These are phyloP conservation scores for Glandiceps talaboti DNA, from an alignment of 53 echinoderm and acorn worm genomes.

Conservation along the genomic window DNA sequence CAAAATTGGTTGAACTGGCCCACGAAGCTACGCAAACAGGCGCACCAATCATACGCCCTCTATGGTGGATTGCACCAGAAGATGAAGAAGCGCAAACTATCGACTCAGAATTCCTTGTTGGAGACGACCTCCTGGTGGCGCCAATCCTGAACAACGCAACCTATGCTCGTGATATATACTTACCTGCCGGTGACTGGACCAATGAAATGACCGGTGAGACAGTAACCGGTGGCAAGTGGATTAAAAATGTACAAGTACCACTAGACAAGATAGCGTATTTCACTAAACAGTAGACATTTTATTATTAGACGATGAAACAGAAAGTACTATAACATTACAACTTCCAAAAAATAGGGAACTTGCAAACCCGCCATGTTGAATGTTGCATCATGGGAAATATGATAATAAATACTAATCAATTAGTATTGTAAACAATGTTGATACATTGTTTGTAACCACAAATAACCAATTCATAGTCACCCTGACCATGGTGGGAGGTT, in stretches of 20 bases:
- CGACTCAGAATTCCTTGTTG: slow-evolving; percentile 74
- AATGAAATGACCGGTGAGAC: slow-evolving; percentile 20
- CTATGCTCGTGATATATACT: slow-evolving; percentile 52
- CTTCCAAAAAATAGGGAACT: no score
- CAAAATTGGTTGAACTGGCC: slow-evolving; percentile 45
- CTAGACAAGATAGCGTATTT: slow-evolving; percentile 53
- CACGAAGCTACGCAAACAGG: slow-evolving; percentile 35
- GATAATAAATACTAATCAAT: no score
- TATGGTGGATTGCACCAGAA: slow-evolving; percentile 85
- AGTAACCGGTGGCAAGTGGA: slow-evolving; percentile 43
- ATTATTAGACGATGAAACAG: no score
- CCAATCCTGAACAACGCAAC: slow-evolving; percentile 54
- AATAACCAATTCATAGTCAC: no score
- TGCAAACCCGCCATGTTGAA: no score
- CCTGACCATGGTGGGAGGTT: no score
- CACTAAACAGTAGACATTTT: slow-evolving; percentile 10
- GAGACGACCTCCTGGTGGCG: slow-evolving; percentile 70
- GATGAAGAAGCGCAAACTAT: slow-evolving; percentile 39
- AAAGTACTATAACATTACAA: no score
- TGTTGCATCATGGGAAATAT: no score
- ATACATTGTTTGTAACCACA: no score
- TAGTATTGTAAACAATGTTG: no score
- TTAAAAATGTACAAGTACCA: slow-evolving; percentile 39
- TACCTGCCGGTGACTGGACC: slow-evolving; percentile 49
- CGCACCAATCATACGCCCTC: slow-evolving; percentile 57